Conservation (phyloP, 2,113 vertebrate species). For the Zootoca vivipara region DNA sequence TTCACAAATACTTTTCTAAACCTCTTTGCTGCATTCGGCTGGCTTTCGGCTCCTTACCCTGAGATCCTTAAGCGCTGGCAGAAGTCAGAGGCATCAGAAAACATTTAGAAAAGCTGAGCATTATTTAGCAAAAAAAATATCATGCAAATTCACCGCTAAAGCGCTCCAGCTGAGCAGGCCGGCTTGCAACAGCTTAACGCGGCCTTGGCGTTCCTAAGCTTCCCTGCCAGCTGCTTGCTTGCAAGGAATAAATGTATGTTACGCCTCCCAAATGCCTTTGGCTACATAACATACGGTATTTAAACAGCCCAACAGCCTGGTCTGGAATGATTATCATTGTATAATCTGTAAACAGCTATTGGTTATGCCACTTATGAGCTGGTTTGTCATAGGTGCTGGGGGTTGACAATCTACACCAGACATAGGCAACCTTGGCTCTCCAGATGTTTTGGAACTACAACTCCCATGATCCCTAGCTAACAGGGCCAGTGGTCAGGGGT, state of each 20-base stretch:
- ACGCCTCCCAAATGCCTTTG: background rate
- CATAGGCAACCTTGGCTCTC: too few relatives aligned
- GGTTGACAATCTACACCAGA: too few relatives aligned
- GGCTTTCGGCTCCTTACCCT: background rate
- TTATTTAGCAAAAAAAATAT: background rate
- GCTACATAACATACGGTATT: background rate
- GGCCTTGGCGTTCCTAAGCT: rapidly evolving
- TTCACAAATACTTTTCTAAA: too few relatives aligned
- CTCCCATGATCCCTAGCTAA: too few relatives aligned
- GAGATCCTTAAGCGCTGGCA: background rate
- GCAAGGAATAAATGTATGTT: background rate
- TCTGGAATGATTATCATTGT: background rate
- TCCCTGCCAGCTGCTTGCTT: background rate
- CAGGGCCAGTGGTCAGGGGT: too few relatives aligned
- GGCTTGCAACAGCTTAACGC: background rate
- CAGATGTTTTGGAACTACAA: too few relatives aligned
- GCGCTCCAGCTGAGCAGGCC: rapidly evolving
- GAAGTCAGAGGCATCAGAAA: background rate
- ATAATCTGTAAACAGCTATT: slow-evolving; percentile 13
- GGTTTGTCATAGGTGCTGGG: background rate
- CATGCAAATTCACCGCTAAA: background rate
- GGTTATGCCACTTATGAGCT: background rate
- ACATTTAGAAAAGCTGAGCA: background rate
- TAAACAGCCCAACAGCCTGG: background rate
- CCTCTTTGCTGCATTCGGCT: background rate